Evolutionary conservation across 2,113 vertebrate genomes (phyloP), one percentile per base, ranked within the genome.

Genomic region (Ellobius talpinus): DNA sequence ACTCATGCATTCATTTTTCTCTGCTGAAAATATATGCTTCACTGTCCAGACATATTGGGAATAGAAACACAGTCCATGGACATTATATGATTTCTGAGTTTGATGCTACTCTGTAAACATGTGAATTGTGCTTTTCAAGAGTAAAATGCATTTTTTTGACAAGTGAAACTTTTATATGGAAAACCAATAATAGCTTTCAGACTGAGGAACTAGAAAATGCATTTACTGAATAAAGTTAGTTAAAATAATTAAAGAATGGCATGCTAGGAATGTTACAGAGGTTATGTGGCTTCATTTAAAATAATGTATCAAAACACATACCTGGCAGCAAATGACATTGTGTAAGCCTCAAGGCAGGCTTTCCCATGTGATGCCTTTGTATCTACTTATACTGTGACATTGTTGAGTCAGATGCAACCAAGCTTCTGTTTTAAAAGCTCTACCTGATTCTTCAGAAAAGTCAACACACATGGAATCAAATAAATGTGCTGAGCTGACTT

Each of bases 401-500:
- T 17, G 74, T 29, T 42, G 65, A n/a, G 24, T 36, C 36, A 42
- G 65, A 33, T 23, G 29, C 7, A 6, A 33, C 76, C 85, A 92
- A 29, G 61, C 31, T 42, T 52, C 78, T 91, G 78, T 68, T 89
- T 89, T 87, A 77, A 42, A 89, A 91, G 42, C 7, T 58, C 21
- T 24, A 61, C 50, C 87, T 87, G 39, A 94, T n/a, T 93, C 68
- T 86, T 91, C 36, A 89, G 68, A 95, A 90, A 74, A 24, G n/a
- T 52, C 63, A 70, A 84, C 77, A 91, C 14, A 39, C 3, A 0
- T 12, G 66, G n/a, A 39, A 16, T 73, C 39, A 36, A 86, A 84
- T 68, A 12, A 76, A 10, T 17, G 23, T 86, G 39, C 19, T 42
- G n/a, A 90, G 23, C 6, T 29, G 63, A 74, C 4, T 13, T 1